Base-by-base conservation (phyloP, 2,797 vertebrate genomes). In the Morelia viridis region DNA sequence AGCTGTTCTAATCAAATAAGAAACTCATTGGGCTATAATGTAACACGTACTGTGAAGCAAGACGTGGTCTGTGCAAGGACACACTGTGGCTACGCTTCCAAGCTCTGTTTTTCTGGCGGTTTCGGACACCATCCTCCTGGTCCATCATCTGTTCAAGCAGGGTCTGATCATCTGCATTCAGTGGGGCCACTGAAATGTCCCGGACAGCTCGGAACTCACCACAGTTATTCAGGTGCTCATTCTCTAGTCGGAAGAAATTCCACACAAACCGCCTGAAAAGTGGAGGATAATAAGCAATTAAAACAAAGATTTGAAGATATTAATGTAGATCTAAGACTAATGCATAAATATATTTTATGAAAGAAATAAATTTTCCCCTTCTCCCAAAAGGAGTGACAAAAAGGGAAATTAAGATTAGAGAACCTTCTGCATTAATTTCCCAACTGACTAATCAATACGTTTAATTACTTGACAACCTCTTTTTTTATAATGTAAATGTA, bases 141-240 rank as follows among this genome's bases (percentile, higher is more conserved):
- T 99, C 99, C 99, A 99, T 99, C 98, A 99, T 99, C 97, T 99
- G 99, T 95, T 99, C 99, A 95, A 99, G 97, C 84, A 99, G 98
- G 0, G 99, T 99, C 97, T 99, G 98, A 97, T 99, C 99, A 0
- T 99, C 99, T 0, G 99, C 99, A 0, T 99, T 99, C 84, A 99
- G 97, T 0, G 99, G 99, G 0, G 99, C 98, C 95, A 99, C 99
- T 0, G 98, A 99, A 96, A 99, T 99, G 97, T 99, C 99, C 91
- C 99, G 97, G 90, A 99, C 99, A 0, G 99, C 99, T 89, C 99
- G 98, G 97, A 99, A 99, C 96, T 99, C 99, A 93, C 99, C 99
- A 91, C 99, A 99, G 98, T 99, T 99, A 94, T 99, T 99, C 96
- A 99, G 98, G 95, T 99, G 99, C 96, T 99, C 99, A 0, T 99